phyloP scores from a whole-genome alignment of 2,113 vertebrate genomes.

The Aramus guarauna region DNA sequence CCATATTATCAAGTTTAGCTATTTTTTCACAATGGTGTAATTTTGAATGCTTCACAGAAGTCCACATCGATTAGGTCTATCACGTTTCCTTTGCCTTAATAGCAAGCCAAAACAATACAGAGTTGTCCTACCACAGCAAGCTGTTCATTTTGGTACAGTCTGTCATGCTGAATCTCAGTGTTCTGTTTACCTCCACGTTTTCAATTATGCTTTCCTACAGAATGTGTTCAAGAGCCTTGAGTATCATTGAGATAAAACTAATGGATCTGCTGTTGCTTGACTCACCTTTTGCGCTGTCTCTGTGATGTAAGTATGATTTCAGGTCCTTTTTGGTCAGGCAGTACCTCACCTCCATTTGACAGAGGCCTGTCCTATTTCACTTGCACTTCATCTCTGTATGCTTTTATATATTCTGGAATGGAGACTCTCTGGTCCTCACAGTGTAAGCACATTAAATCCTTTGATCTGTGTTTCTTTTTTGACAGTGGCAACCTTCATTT shows the following conservation, averaged over 20 bases:
- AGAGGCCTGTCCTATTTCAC: not conserved
- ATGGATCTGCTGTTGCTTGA: not conserved
- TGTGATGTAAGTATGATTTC: not conserved
- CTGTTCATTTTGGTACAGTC: no score
- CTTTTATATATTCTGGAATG: not conserved
- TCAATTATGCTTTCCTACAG: accelerated
- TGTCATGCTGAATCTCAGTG: not conserved
- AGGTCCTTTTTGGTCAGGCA: not conserved
- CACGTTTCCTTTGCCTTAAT: not conserved
- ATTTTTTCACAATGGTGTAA: not conserved
- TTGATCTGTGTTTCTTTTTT: not conserved
- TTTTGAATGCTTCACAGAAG: not conserved
- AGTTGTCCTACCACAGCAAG: not conserved
- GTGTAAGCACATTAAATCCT: not conserved
- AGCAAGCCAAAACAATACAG: not conserved
- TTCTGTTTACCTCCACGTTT: not conserved
- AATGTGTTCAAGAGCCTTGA: not conserved
- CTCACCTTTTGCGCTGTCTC: not conserved
- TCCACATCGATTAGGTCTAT: accelerated
- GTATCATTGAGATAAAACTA: not conserved
- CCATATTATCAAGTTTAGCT: not conserved
- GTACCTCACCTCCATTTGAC: not conserved
- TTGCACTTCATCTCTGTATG: not conserved
- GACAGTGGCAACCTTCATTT: not conserved
- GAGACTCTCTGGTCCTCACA: not conserved